These are phyloP conservation scores for Apostichopus parvimensis DNA, from an alignment of 35 echinoderm and acorn worm genomes.

Conservation along the genomic window DNA sequence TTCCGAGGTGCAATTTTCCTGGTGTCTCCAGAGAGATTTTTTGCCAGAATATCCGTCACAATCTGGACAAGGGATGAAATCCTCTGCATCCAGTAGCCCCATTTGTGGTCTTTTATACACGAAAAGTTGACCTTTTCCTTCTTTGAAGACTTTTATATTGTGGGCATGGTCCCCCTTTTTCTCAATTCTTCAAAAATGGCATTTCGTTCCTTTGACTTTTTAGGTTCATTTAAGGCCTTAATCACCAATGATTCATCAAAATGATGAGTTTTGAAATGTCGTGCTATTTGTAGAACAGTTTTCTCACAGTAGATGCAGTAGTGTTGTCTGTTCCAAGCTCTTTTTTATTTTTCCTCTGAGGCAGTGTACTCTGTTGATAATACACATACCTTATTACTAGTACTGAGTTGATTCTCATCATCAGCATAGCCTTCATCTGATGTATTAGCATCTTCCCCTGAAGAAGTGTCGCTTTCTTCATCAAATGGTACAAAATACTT, in stretches of 20 bases:
- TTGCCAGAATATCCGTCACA: not conserved
- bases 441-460: not conserved
- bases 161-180: conserved; percentile 4
- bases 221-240: conserved; percentile 1
- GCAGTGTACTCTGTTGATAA: no score
- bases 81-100: not conserved
- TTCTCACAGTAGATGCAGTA: no score
- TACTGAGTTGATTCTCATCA: conserved; percentile 7
- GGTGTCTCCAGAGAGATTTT: not conserved
- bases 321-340: no score
- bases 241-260: not conserved
- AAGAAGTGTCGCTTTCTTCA: not conserved
- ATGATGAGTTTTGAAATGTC: no score
- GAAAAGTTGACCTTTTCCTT: not conserved
- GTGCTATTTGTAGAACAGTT: no score
- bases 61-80: not conserved
- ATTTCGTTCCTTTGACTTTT: not conserved
- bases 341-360: no score
- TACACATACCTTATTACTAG: not conserved
- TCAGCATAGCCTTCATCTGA: not conserved
- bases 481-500: not conserved
- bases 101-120: conserved; percentile 28
- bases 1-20: not conserved
- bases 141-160: not conserved
- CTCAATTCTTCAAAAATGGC: conserved; percentile 13